Base-by-base conservation (phyloP, 2,888 invertebrate genomes). In the Macaria liturata region DNA sequence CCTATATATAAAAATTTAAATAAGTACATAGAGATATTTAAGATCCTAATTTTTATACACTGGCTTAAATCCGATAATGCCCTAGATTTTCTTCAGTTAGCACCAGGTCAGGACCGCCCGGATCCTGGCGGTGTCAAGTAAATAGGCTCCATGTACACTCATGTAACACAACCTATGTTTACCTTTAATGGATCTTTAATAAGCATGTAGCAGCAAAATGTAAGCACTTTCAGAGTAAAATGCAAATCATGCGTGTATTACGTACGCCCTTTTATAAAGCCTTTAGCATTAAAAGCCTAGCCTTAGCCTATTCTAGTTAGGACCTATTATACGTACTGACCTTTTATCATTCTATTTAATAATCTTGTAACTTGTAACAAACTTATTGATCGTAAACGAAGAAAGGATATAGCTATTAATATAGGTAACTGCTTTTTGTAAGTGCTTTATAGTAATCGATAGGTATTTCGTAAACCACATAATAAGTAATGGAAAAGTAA, bases 191-290 rank as follows among this genome's bases (percentile, higher is more conserved):
- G 46, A 49, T 51, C 51, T 56, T 45, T 45, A 59, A 55, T 44
- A 65, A 32, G 50, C 51, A 58, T 65, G 65, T 71, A 65, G 73
- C 68, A 64, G 64, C 59, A 60, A 59, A 57, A 59, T 52, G 54
- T 30, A 20, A 20, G 20, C 46, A 37, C 31, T 54, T 55, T 57
- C 60, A 59, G 55, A 63, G 49, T 51, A 51, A 64, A 70, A 65
- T 74, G 75, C 64, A 73, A 69, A 76, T 68, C 64, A 68, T 71
- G 68, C 66, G 62, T 66, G 72, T 6, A 37, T 37, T 50, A 64
- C 65, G 61, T 65, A 69, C 66, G 9, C 32, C 34, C 34, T 37
- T 37, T 37, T 37, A 37, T 37, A 37, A 64, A 65, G 61, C 52
- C 48, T 39, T 40, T 49, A 63, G 65, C 45, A 75, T 75, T 75